Base-by-base conservation (phyloP, 1,140 invertebrate genomes). In the Caenorhabditis latens region DNA sequence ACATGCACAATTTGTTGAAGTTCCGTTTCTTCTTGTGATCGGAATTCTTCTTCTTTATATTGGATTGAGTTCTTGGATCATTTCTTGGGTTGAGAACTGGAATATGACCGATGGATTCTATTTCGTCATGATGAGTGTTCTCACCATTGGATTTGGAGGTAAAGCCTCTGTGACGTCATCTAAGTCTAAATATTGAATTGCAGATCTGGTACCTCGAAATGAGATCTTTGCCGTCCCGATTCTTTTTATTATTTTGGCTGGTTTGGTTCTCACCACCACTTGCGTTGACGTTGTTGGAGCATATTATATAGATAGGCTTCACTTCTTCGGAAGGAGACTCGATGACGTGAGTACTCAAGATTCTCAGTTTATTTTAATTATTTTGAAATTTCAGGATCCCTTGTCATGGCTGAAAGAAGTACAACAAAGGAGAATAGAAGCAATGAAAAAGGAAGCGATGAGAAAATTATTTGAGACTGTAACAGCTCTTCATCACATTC, bases 381-480 rank as follows among this genome's bases (percentile, higher is more conserved):
- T 79, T 57, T 16, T 21, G 14, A 7, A 40, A 57, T 61, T 87
- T 88, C 71, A 91, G 89, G 91, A 92, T 75, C 91, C 91, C 4
- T 84, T 92, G n/a, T 87, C 91, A 14, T 92, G 91, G 91, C 53
- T 92, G 53, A 92, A 92, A 86, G 91, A 90, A 19, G 92, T 92
- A 11, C 91, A 92, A 82, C 91, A 92, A 86, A 87, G 89, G 21
- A 75, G 91, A 75, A 92, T 92, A 61, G 92, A 92, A 40, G 92
- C 91, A 55, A 92, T 92, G 92, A 92, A 92, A 83, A 75, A 91
- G 55, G 91, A 92, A 75, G 91, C 91, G 53, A 92, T 92, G 91
- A 65, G 91, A n/a, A 92, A 91, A 71, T 65, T 92, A 11, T 92
- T 92, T 63, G 92, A 92, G 65, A 92, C 91, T 40, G 89, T 92